phyloP scores from a whole-genome alignment of 2,888 invertebrate species.

The Sarcophaga carnaria region DNA sequence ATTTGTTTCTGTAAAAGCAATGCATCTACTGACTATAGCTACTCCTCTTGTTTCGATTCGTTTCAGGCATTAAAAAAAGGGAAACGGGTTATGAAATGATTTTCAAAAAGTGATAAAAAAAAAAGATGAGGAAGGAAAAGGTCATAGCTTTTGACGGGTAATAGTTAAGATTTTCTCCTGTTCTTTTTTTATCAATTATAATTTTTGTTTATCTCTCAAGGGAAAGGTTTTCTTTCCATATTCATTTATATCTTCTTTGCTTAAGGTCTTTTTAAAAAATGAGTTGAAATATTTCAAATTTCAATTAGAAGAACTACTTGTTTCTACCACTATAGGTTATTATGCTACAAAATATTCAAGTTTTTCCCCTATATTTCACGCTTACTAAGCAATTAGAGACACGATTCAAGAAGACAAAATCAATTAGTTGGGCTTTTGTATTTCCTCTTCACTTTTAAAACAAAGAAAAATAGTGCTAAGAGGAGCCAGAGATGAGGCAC shows the following conservation, averaged over 20 bases:
- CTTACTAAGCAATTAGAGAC: conserved; percentile 22
- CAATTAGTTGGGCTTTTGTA: conserved; percentile 38
- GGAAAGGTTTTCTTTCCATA: background rate
- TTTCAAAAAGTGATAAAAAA: background rate
- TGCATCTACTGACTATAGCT: no score
- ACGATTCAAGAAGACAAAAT: conserved; percentile 15
- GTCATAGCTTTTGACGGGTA: no score
- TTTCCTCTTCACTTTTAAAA: background rate
- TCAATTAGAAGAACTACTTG: no score
- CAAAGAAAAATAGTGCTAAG: no score
- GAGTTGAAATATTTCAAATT: no score
- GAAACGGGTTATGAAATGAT: background rate
- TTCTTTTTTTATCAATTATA: background rate
- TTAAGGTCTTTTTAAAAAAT: background rate
- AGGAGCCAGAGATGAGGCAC: no score
- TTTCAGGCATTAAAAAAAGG: no score
- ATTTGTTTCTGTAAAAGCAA: no score
- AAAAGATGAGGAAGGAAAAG: background rate
- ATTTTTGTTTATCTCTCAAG: background rate
- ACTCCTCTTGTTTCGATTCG: no score
- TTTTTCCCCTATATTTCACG: background rate
- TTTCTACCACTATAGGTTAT: no score
- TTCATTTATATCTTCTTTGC: background rate
- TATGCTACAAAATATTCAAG: background rate
- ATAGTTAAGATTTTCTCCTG: no score